These are phyloP conservation scores for Bufo bufo DNA, from an alignment of 2,113 vertebrate species.

Conservation along the genomic window DNA sequence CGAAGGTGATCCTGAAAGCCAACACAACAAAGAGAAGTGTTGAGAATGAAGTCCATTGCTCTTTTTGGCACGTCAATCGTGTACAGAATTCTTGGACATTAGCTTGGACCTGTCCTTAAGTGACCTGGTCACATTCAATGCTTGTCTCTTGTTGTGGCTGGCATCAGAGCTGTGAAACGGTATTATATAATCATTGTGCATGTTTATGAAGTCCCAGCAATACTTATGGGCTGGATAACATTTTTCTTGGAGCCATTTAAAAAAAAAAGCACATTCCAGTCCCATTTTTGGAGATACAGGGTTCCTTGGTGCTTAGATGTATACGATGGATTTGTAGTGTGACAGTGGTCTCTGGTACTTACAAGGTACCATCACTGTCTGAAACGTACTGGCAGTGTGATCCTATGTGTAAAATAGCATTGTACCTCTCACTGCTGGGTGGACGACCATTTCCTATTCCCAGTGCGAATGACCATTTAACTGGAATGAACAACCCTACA, in stretches of 20 bases:
- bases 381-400: background rate
- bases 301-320: slow-evolving; percentile 32
- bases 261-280: slow-evolving; percentile 38
- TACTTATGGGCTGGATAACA: slow-evolving; percentile 2
- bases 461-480: slow-evolving; percentile 12
- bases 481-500: slow-evolving; percentile 37
- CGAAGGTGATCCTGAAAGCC: slow-evolving; percentile 1
- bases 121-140: background rate
- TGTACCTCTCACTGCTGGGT: slow-evolving; percentile 14
- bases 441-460: background rate
- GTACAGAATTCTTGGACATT: background rate
- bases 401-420: background rate
- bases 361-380: background rate
- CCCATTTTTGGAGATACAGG: slow-evolving; percentile 37
- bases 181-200: slow-evolving; percentile 34
- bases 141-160: background rate
- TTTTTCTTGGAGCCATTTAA: background rate
- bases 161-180: slow-evolving; percentile 30
- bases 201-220: slow-evolving; percentile 33
- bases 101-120: background rate
- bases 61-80: background rate
- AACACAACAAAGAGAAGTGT: background rate
- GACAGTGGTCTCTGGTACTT: background rate
- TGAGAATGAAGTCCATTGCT: background rate
- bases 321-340: slow-evolving; percentile 39